Evolutionary conservation across 2,888 invertebrate species (phyloP).

Genomic region (Tetranychus piercei): DNA sequence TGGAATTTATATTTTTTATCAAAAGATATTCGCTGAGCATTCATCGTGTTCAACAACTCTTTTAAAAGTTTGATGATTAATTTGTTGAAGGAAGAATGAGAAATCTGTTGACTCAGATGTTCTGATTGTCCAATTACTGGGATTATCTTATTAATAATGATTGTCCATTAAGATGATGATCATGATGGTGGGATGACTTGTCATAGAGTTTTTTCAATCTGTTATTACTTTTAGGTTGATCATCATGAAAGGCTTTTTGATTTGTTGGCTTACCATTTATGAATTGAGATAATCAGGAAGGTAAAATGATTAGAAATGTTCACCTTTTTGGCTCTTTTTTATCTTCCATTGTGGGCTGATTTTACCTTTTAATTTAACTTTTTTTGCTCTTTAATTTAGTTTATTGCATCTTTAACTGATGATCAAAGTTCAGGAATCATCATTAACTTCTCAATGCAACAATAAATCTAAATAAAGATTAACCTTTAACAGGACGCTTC

Average conservation of each 20-base stretch:
- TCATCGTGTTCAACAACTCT: no score
- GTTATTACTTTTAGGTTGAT: neutral
- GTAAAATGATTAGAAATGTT: neutral
- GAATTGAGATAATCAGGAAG: neutral
- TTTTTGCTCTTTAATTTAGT: neutral
- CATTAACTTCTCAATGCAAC: neutral
- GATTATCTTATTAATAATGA: no score
- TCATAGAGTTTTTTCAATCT: neutral
- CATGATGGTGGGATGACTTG: neutral
- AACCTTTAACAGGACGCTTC: neutral
- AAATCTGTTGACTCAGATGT: no score
- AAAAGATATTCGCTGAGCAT: no score
- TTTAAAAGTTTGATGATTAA: no score
- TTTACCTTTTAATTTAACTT: neutral
- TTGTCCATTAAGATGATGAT: no score
- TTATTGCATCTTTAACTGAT: no score
- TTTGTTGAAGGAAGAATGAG: no score
- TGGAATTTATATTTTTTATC: no score
- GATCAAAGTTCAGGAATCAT: neutral
- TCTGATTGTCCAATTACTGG: no score
- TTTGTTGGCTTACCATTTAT: neutral
- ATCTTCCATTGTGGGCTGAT: neutral
- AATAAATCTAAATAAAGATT: neutral
- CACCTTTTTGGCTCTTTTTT: no score
- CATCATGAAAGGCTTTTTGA: neutral